Base-by-base conservation (phyloP, 2,797 vertebrate species). In the Lophotriccus pileatus region DNA sequence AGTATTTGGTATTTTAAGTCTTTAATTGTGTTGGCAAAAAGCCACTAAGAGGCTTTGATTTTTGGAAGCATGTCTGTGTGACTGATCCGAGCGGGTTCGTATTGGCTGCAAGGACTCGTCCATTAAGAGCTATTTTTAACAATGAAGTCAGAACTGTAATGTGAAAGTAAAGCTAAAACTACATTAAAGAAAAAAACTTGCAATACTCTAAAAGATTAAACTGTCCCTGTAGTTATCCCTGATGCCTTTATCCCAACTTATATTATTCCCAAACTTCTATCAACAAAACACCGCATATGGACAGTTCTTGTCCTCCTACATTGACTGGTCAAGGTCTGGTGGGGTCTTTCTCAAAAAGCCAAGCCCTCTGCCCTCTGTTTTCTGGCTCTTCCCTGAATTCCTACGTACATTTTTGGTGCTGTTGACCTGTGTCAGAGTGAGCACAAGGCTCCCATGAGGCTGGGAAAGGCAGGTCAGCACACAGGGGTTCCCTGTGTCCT, bases 221-320 rank as follows among this genome's bases (percentile, higher is more conserved):
- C 10, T 56, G 14, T 27, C 15, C 28, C 34, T 56, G 0, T 47
- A 81, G 30, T 52, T 75, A 17, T 46, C 27, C n/a, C 25, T 68
- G 47, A 9, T n/a, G 21, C 46, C 30, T 24, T 10, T 22, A 52
- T 36, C 46, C 58, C 37, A 64, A 50, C 1, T 55, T 44, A 10
- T 5, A 10, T 36, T 58, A 41, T 46, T 67, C n/a, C 56, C 16
- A 37, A 73, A 55, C 5, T n/a, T 41, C 22, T 9, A 9, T n/a
- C 13, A 10, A 3, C 41, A 34, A 8, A 76, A 6, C 18, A 41
- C 14, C 0, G 0, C 3, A 15, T 3, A 17, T 0, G 0, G 25
- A 8, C 37, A 32, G 34, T 13, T 12, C 30, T 15, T 22, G 22
- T 2, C 10, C 36, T 66, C 49, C 43, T 56, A 22, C 17, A 13